Percentiles rank a stretch among this genome's conserved stretches.
These are phyloP conservation scores for Apteryx mantelli DNA, from an alignment of 2,113 vertebrate species.

Conservation along the genomic window DNA sequence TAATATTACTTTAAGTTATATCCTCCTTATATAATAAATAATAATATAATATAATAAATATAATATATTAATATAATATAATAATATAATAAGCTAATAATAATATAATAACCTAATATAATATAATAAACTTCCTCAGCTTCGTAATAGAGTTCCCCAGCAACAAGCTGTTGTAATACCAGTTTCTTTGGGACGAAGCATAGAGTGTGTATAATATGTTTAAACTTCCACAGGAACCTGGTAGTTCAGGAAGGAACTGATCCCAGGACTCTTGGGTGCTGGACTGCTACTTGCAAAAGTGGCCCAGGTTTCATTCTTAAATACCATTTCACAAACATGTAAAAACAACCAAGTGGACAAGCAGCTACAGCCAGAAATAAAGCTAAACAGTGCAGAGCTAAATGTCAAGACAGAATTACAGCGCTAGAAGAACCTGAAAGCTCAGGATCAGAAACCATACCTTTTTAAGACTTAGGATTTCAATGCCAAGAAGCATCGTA, in stretches of 20 bases:
- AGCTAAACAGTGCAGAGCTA: not conserved
- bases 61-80: too few species aligned
- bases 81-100: too few species aligned
- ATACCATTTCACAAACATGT: rapidly evolving
- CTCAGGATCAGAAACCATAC: not conserved
- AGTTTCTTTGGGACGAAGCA: not conserved
- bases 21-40: not conserved
- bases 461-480: not conserved
- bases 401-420: not conserved
- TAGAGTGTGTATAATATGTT: not conserved
- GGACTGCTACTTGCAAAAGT: not conserved
- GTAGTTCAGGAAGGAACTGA: not conserved
- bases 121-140: too few species aligned
- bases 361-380: not conserved
- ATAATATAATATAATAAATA: too few species aligned
- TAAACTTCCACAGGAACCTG: not conserved
- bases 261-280: not conserved
- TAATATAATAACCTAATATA: too few species aligned
- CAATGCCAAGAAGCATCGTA: not conserved
- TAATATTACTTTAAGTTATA: not conserved
- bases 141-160: not conserved
- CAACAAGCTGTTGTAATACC: not conserved
- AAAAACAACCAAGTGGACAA: not conserved
- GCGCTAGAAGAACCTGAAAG: not conserved
- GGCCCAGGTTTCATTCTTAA: not conserved